Evolutionary conservation across 2,113 vertebrate species (phyloP).

Genomic region (Piliocolobus tephrosceles): DNA sequence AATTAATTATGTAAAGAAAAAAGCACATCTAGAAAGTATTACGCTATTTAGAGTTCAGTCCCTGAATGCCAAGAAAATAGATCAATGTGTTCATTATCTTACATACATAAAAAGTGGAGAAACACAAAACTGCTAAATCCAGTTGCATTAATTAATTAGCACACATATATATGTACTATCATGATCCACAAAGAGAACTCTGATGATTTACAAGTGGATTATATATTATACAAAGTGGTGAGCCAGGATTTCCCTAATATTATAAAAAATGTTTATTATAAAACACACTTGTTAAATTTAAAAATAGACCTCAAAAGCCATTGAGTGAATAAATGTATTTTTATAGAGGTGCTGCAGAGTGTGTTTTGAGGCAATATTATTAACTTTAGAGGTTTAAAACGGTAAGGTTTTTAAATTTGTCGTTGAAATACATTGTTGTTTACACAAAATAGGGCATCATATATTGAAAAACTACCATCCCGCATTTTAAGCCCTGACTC

Average conservation of each 20-base stretch:
- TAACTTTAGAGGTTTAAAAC: background rate
- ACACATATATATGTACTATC: background rate
- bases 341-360: background rate
- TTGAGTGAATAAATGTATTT: background rate
- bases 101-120: background rate
- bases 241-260: background rate
- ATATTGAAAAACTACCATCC: background rate
- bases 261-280: background rate
- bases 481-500: background rate
- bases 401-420: background rate
- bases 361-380: background rate
- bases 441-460: background rate
- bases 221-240: background rate
- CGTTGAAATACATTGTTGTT: background rate
- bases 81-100: background rate
- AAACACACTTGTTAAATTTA: background rate
- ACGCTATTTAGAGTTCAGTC: background rate
- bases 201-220: background rate
- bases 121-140: background rate
- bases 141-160: background rate
- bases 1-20: conserved; percentile 39
- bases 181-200: background rate
- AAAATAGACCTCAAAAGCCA: background rate
- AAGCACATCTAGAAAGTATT: conserved; percentile 26
- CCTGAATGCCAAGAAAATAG: background rate